These are phyloP conservation scores for Minunthozetes semirufus DNA, from an alignment of 2,888 invertebrate species.

Conservation along the genomic window DNA sequence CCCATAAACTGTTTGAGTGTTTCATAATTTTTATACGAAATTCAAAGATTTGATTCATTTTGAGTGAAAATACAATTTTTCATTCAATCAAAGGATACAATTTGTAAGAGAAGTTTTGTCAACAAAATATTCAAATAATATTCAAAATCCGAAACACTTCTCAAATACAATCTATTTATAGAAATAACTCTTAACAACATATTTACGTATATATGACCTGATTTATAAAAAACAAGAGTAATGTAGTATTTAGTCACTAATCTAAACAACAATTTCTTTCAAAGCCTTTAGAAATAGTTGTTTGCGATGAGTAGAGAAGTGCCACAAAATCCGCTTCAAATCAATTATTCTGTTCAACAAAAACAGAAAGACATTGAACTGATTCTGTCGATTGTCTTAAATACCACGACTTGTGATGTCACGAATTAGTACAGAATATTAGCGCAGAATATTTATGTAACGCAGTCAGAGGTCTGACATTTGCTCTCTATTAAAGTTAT, in stretches of 20 bases:
- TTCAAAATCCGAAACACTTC: neutral
- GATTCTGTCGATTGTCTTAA: neutral
- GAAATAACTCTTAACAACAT: constrained; percentile 8
- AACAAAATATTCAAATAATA: neutral
- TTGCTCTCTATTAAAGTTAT: too few species aligned
- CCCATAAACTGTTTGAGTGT: too few species aligned
- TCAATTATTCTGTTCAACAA: neutral
- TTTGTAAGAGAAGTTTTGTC: neutral
- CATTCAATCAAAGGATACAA: neutral
- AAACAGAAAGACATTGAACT: constrained; percentile 4
- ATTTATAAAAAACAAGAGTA: neutral
- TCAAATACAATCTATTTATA: neutral
- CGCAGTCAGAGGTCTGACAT: too few species aligned
- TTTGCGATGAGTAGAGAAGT: too few species aligned
- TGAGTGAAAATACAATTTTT: too few species aligned
- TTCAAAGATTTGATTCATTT: too few species aligned
- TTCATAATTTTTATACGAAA: too few species aligned
- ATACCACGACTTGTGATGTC: neutral
- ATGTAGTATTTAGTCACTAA: too few species aligned
- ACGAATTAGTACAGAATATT: neutral
- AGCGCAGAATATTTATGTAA: too few species aligned
- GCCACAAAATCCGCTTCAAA: neutral
- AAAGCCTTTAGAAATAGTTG: too few species aligned
- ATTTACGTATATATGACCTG: constrained; percentile 22
- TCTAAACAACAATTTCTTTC: too few species aligned